These are phyloP conservation scores for Autographa gamma DNA, from an alignment of 2,888 invertebrate species.

Conservation along the genomic window DNA sequence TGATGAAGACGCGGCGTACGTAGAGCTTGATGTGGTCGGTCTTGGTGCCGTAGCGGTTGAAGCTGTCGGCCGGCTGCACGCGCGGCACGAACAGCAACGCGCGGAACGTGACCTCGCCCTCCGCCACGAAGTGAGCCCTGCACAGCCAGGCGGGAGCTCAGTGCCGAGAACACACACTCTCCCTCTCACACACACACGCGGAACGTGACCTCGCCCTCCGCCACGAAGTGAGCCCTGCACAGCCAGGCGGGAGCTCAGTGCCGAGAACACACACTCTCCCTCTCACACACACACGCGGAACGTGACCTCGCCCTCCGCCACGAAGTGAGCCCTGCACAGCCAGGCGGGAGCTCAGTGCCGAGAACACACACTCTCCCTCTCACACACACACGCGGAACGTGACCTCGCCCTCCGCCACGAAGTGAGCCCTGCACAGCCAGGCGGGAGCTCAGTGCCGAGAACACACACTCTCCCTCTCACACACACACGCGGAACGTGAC, in stretches of 20 bases:
- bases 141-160: constrained; percentile 53
- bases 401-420: not conserved
- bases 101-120: constrained; percentile 99
- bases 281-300: not conserved
- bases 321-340: too few species aligned
- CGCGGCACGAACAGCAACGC: constrained; percentile 98
- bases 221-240: too few species aligned
- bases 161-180: not conserved
- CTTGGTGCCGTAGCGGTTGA: constrained; percentile 98
- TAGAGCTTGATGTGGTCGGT: constrained; percentile 98
- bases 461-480: not conserved
- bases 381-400: not conserved
- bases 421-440: too few species aligned
- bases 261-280: not conserved
- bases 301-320: not conserved
- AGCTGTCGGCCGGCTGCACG: constrained; percentile 96
- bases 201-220: not conserved
- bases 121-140: constrained; percentile 97
- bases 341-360: too few species aligned
- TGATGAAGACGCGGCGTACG: constrained; percentile 99
- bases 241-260: too few species aligned
- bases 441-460: too few species aligned
- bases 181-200: not conserved
- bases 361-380: not conserved
- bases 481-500: not conserved